Evolutionary conservation across 2,797 vertebrate genomes (phyloP).

Genomic region (Fratercula arctica): DNA sequence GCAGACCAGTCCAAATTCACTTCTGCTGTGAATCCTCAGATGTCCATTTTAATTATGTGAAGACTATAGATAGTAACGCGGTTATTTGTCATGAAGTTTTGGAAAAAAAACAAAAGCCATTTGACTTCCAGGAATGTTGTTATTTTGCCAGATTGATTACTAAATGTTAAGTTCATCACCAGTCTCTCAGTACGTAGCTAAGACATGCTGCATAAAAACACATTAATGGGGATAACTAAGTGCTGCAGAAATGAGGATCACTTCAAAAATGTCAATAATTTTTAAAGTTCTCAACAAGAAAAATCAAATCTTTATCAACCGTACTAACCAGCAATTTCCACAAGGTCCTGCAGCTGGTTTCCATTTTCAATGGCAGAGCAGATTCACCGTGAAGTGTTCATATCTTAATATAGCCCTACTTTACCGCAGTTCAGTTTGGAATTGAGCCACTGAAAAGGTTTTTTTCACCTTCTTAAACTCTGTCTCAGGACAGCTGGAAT

Average conservation of each 20-base stretch:
- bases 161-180: not conserved
- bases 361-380: not conserved
- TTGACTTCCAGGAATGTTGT: not conserved
- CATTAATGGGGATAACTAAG: not conserved
- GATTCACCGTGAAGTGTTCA: not conserved
- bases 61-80: not conserved
- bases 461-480: not conserved
- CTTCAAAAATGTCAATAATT: not conserved
- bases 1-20: not conserved
- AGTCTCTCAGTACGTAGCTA: not conserved
- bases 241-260: not conserved
- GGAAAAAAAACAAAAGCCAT: not conserved
- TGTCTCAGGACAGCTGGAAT: constrained; percentile 33
- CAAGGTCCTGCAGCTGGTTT: not conserved
- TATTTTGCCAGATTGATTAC: not conserved
- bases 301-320: not conserved
- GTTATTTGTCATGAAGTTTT: not conserved
- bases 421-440: constrained; percentile 7
- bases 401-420: not conserved
- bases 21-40: not conserved
- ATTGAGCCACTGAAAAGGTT: not conserved
- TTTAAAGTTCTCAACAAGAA: not conserved
- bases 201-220: not conserved
- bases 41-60: not conserved
- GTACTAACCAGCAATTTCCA: not conserved